phyloP scores from a whole-genome alignment of 92 coral and sea anemone species.

The Siderastrea siderea region DNA sequence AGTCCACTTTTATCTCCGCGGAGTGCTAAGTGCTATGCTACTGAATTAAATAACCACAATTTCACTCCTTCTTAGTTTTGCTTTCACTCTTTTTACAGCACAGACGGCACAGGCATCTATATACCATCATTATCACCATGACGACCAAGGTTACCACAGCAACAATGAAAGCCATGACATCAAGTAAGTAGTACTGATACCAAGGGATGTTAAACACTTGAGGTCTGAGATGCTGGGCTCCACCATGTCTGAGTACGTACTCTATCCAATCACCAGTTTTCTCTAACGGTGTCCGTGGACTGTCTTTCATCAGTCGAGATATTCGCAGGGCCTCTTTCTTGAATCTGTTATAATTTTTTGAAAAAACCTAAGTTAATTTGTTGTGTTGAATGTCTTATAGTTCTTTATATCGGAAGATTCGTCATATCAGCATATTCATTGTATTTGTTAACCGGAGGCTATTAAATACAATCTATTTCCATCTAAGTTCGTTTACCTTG shows the following conservation, averaged over 20 bases:
- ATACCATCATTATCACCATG: constrained; percentile 16
- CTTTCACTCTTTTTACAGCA: constrained; percentile 23
- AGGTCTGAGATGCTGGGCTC: constrained; percentile 68
- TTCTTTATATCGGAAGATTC: too few relatives aligned
- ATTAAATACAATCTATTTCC: too few relatives aligned
- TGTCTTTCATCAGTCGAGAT: constrained; percentile 62
- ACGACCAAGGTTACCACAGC: constrained; percentile 20
- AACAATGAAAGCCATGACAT: constrained; percentile 52
- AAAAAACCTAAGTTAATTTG: neutral
- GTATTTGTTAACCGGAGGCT: too few relatives aligned
- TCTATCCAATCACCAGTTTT: constrained; percentile 73
- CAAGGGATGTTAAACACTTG: constrained; percentile 70
- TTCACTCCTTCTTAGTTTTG: constrained; percentile 13
- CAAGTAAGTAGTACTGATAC: constrained; percentile 73
- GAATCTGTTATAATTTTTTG: constrained; percentile 17
- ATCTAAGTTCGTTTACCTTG: constrained; percentile 19
- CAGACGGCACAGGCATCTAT: constrained; percentile 21
- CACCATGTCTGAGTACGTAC: constrained; percentile 74
- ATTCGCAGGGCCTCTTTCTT: constrained; percentile 31
- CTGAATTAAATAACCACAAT: too few relatives aligned
- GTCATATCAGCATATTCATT: too few relatives aligned
- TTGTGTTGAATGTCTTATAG: too few relatives aligned
- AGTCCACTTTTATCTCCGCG: too few relatives aligned
- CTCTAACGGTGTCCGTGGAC: constrained; percentile 51
- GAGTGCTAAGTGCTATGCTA: too few relatives aligned